A percentile compares a stretch with the other conserved stretches of the same genome.
Conservation (phyloP, 2,113 vertebrate species). For the Parotia lawesii region DNA sequence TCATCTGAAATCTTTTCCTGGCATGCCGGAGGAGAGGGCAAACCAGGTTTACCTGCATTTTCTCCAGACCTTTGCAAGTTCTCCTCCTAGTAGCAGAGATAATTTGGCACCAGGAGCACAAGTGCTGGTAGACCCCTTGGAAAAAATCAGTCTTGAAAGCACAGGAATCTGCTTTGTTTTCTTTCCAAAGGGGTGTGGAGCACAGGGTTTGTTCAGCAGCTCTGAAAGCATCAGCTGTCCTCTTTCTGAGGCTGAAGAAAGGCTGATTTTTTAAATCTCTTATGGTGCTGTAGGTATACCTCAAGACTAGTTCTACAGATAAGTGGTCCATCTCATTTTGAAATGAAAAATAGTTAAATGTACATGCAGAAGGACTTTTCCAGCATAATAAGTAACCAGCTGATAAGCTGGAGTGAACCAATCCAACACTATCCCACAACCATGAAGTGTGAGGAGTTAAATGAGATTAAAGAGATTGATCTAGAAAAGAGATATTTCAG, state of each 20-base stretch:
- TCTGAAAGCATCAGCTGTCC: not conserved
- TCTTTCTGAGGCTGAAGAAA: not conserved
- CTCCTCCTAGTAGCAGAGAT: not conserved
- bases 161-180: not conserved
- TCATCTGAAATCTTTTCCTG: not conserved
- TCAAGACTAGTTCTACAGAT: not conserved
- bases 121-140: not conserved
- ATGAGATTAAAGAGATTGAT: not conserved
- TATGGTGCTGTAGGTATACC: not conserved
- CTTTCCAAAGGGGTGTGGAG: not conserved
- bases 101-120: not conserved
- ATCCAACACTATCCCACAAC: not conserved
- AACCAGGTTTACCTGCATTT: not conserved
- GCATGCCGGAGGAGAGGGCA: not conserved
- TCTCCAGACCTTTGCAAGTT: not conserved
- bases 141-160: not conserved
- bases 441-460: not conserved
- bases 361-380: not conserved
- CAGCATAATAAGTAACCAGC: not conserved
- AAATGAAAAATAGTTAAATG: not conserved
- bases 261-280: not conserved
- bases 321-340: not conserved
- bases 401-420: not conserved
- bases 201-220: not conserved
- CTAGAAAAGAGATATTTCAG: not conserved